Conservation (phyloP, 2,113 vertebrate genomes). For the Jacana jacana region DNA sequence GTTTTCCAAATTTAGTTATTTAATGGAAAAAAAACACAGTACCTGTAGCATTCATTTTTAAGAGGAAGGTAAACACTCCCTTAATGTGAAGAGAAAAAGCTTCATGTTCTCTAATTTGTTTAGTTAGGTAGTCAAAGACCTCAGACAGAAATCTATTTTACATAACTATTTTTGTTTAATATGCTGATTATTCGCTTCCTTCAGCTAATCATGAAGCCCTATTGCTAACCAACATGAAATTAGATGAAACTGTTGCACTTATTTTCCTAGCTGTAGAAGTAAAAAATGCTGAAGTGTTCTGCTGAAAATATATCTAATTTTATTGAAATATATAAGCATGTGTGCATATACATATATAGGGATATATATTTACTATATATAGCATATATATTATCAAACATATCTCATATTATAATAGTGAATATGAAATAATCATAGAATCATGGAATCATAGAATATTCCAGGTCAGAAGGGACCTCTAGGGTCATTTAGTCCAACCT, state of each 20-base stretch:
- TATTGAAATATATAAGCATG: background rate
- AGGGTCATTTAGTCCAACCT: too few relatives aligned
- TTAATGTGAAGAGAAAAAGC: background rate
- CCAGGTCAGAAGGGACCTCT: too few relatives aligned
- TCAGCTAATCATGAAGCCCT: background rate
- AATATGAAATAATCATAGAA: background rate
- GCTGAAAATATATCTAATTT: background rate
- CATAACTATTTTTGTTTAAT: background rate
- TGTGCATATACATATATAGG: background rate
- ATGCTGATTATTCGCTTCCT: background rate
- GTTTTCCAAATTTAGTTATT: background rate
- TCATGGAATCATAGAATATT: too few relatives aligned
- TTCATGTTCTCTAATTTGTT: background rate
- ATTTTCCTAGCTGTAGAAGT: background rate
- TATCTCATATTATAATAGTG: background rate
- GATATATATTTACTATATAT: too few relatives aligned
- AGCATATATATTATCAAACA: background rate
- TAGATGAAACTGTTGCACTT: background rate
- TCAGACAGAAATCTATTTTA: background rate
- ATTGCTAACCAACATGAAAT: background rate
- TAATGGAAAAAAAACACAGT: background rate
- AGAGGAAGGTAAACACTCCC: background rate
- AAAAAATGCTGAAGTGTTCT: background rate
- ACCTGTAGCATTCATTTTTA: background rate
- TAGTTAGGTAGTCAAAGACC: background rate